These are phyloP conservation scores for Leiothrix lutea DNA, from an alignment of 2,113 vertebrate genomes.

Conservation along the genomic window DNA sequence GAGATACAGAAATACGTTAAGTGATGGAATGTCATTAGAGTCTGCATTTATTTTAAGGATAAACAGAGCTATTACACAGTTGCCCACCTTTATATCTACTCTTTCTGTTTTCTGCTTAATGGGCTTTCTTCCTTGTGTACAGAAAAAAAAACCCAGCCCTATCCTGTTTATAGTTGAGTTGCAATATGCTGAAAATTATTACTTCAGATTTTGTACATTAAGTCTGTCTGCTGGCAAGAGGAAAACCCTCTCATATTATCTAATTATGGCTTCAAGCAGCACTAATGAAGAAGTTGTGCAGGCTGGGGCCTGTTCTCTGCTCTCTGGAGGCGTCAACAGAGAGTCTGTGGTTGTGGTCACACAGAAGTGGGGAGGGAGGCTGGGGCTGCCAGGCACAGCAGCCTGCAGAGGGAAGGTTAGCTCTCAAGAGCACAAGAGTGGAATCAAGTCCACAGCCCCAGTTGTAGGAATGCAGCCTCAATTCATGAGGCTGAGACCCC, in stretches of 20 bases:
- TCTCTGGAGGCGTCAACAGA: constrained; percentile 56
- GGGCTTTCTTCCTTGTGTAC: background rate
- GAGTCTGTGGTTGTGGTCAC: constrained; percentile 61
- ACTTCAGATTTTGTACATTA: constrained; percentile 37
- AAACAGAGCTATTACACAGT: background rate
- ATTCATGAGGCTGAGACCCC: background rate
- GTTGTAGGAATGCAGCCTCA: background rate
- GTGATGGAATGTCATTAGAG: background rate
- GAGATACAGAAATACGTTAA: background rate
- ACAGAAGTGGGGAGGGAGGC: background rate
- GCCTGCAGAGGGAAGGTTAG: background rate
- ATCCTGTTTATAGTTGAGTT: constrained; percentile 56
- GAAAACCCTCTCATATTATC: constrained; percentile 56
- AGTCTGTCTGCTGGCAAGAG: constrained; percentile 67
- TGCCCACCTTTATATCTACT: background rate
- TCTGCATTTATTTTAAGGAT: constrained; percentile 8
- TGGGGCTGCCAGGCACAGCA: background rate
- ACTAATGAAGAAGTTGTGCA: constrained; percentile 47
- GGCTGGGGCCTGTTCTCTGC: constrained; percentile 58
- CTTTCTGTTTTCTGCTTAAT: constrained; percentile 19
- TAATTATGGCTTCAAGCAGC: constrained; percentile 60
- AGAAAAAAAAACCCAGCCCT: background rate
- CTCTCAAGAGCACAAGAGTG: background rate
- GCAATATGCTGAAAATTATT: constrained; percentile 38
- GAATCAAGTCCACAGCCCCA: background rate